Evolutionary conservation across 2,113 vertebrate species (phyloP), one percentile per base, ranked within the genome.

Genomic region (Syrmaticus mikado): DNA sequence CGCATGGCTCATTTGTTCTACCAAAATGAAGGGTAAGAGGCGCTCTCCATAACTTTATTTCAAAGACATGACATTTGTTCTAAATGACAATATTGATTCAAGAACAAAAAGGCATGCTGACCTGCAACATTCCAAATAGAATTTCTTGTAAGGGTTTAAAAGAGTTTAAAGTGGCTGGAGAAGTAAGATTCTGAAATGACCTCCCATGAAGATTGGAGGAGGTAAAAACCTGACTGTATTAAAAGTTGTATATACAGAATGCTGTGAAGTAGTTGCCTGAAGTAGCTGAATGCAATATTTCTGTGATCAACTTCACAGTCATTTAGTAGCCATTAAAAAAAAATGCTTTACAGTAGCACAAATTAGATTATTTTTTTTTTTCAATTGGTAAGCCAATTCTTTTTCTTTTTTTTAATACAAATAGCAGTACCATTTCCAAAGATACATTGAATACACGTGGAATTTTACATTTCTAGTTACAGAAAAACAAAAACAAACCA

Each of bases 381-480:
- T 32, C 65, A 32, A 18, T 10, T 68, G 43, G 32, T 15, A 6
- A 86, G 43, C 16, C 48, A 43, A 7, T 52, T 65, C 65, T 68
- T 81, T 24, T 78, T 71, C 72, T 57, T 19, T n/a, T n/a, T 57
- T 32, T 18, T 57, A 58, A 58, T n/a, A 34, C 3, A 43, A 86
- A 65, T 52, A 75, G 30, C 46, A 86, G 38, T 72, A 75, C 13
- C 3, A 36, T 45, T 46, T 79, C 36, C 21, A 58, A 73, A 40
- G 84, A 53, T 11, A 68, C 76, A 64, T 40, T 20, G 5, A 87
- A 75, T 75, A 55, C 19, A 27, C 2, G 2, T 36, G 40, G 40
- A 87, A 80, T 91, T 87, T 68, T 76, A 36, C 40, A 82, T 73
- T 87, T 82, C 71, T 89, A 38, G n/a, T 48, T 76, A 82, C 27